Evolutionary conservation across 1,140 invertebrate genomes (phyloP).

Genomic region (Meteorus sp.): DNA sequence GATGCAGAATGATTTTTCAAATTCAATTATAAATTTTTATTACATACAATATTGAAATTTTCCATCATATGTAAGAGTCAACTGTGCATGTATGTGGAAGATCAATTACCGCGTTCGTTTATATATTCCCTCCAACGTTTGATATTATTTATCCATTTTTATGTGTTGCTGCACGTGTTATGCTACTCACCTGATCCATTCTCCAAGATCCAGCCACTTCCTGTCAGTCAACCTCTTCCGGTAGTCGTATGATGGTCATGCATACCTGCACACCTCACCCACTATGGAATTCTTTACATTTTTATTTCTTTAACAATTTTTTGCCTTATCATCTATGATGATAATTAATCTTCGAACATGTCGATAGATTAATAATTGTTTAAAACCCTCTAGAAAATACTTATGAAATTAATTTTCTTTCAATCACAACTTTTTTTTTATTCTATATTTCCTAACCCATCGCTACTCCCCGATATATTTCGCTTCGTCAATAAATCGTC

Average conservation of each 20-base stretch:
- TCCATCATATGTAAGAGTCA: too few species aligned
- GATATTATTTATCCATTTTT: background rate
- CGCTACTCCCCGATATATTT: constrained; percentile 26
- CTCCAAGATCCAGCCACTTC: constrained; percentile 24
- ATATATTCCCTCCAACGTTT: background rate
- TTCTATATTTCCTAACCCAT: background rate
- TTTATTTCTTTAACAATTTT: background rate
- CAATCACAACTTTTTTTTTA: background rate
- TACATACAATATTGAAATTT: too few species aligned
- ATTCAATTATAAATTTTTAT: too few species aligned
- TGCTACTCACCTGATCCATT: too few species aligned
- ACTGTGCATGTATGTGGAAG: too few species aligned
- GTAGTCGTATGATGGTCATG: constrained; percentile 39
- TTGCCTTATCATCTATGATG: constrained; percentile 13
- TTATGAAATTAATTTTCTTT: constrained; percentile 4
- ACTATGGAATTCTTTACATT: background rate
- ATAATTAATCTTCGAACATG: constrained; percentile 1
- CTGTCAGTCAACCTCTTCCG: constrained; percentile 40
- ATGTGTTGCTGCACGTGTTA: background rate
- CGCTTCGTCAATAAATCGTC: background rate
- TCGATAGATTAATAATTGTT: too few species aligned
- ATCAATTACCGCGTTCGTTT: constrained; percentile 6
- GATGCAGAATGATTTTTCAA: too few species aligned
- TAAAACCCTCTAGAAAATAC: too few species aligned
- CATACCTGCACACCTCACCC: constrained; percentile 25